Conservation (phyloP, 2,797 vertebrate genomes). For the Scarus forsteni region DNA sequence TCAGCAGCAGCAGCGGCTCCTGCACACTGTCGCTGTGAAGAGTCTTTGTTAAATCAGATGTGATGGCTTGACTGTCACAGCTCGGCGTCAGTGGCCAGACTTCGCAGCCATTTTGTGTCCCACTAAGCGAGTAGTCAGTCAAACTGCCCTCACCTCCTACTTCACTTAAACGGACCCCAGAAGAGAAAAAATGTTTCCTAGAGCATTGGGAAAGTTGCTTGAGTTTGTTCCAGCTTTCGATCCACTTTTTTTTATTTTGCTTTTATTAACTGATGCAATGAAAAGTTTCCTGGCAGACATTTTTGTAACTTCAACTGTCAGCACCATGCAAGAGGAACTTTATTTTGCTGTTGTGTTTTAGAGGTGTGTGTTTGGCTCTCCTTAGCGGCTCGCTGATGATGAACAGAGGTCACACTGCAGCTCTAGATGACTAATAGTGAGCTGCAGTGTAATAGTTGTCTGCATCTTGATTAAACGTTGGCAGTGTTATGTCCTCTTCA, state of each 20-base stretch:
- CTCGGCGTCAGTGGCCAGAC: constrained; percentile 36
- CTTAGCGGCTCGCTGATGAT: constrained; percentile 19
- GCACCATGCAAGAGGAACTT: constrained; percentile 40
- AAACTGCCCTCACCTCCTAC: constrained; percentile 27
- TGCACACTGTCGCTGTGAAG: constrained; percentile 28
- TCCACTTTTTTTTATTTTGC: constrained; percentile 34
- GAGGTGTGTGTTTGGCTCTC: constrained; percentile 20
- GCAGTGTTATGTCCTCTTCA: constrained; percentile 32
- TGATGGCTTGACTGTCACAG: constrained; percentile 55
- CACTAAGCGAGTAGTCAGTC: constrained; percentile 39
- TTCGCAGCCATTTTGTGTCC: constrained; percentile 50
- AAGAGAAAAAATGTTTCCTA: constrained; percentile 17
- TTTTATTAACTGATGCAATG: constrained; percentile 38
- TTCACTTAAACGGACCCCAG: constrained; percentile 15
- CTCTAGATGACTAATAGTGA: constrained; percentile 41
- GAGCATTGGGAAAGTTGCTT: constrained; percentile 35
- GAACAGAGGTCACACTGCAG: constrained; percentile 55
- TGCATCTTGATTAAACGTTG: constrained; percentile 32
- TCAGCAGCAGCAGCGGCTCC: constrained; percentile 28
- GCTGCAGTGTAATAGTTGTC: not conserved
- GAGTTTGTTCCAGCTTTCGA: constrained; percentile 28
- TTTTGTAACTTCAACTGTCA: constrained; percentile 42
- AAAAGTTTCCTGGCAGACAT: constrained; percentile 48
- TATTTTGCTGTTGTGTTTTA: constrained; percentile 43
- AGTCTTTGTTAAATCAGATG: constrained; percentile 57